A percentile compares a stretch with the other conserved stretches of the same genome.
Evolutionary conservation across 2,113 vertebrate genomes (phyloP).

Genomic region (rabbit (Oryctolagus cuniculus)): mOryCun1.1 NC_091448.1:54879501-54880000

Average conservation of each 20-base stretch:
- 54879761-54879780: background rate
- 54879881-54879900: background rate
- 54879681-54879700: too few relatives aligned
- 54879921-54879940: constrained; percentile 12
- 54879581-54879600: background rate
- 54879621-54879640: constrained; percentile 11
- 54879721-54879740: background rate
- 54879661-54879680: background rate
- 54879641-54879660: constrained; percentile 48
- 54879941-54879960: constrained; percentile 28
- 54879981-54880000: background rate
- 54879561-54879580: background rate
- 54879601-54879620: constrained; percentile 16
- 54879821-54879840: constrained; percentile 12
- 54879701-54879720: background rate
- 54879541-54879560: background rate
- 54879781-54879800: background rate
- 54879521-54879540: background rate
- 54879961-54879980: background rate
- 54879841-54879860: constrained; percentile 42
- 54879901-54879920: background rate
- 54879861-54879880: constrained; percentile 7
- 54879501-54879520: constrained; percentile 36
- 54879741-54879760: background rate
- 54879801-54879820: background rate